phyloP scores from a whole-genome alignment of 2,113 vertebrate species.

The Meleagris gallopavo region DNA sequence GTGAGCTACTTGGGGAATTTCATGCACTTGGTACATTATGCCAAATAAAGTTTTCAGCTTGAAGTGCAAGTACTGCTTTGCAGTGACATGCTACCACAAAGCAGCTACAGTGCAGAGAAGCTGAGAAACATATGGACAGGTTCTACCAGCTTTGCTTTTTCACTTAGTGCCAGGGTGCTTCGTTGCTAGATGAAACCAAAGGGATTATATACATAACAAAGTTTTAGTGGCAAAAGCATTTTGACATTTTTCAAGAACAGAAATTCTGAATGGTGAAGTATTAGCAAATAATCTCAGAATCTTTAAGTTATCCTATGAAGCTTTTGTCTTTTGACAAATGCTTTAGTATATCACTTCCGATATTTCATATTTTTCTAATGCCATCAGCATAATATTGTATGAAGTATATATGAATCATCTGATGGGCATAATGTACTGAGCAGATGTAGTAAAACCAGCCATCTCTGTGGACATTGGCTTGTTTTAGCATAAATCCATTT shows the following conservation, averaged over 20 bases:
- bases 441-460: background rate
- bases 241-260: background rate
- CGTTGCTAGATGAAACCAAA: background rate
- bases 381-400: background rate
- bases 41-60: background rate
- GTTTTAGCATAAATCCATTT: background rate
- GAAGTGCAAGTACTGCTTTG: background rate
- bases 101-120: background rate
- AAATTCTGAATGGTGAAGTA: background rate
- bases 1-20: background rate
- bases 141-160: background rate
- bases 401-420: background rate
- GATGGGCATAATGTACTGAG: background rate
- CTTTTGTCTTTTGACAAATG: background rate
- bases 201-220: background rate
- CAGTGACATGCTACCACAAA: background rate
- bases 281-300: background rate
- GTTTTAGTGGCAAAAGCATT: background rate
- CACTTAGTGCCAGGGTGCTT: background rate
- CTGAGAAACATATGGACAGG: background rate
- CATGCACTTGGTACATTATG: background rate
- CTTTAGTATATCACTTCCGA: background rate
- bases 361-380: conserved; percentile 2
- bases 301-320: background rate
- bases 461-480: background rate